These are phyloP conservation scores for Holothuria glaberrima DNA, from an alignment of 35 echinoderm and acorn worm genomes.

Conservation along the genomic window DNA sequence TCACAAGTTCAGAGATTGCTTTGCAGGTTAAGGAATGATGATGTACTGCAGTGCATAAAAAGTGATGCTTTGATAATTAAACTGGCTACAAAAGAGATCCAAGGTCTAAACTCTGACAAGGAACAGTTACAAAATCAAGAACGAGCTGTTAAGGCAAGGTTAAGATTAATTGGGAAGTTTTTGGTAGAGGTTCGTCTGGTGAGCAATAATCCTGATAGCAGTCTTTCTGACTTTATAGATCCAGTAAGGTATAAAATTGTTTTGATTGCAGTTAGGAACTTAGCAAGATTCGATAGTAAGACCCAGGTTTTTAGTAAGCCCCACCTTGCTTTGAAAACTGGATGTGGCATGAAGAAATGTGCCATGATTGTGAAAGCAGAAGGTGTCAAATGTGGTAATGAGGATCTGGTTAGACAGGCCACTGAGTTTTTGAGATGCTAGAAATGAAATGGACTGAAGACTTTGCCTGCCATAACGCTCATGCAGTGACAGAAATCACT, in stretches of 20 bases:
- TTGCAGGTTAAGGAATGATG: background rate
- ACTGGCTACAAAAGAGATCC: background rate
- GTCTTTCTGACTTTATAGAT: too few relatives aligned
- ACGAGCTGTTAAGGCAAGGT: background rate
- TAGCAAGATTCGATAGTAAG: slow-evolving; percentile 64
- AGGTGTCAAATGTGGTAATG: slow-evolving; percentile 54
- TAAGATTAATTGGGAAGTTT: background rate
- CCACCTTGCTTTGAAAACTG: slow-evolving; percentile 66
- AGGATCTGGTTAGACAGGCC: slow-evolving; percentile 3
- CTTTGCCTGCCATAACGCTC: slow-evolving; percentile 8
- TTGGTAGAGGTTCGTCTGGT: background rate
- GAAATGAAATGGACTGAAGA: slow-evolving; percentile 65
- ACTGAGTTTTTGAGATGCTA: slow-evolving; percentile 49
- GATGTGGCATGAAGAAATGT: slow-evolving; percentile 67
- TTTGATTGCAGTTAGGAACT: slow-evolving; percentile 21
- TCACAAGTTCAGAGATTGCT: background rate
- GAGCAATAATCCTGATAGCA: too few relatives aligned
- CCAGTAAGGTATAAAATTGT: too few relatives aligned
- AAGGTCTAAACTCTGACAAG: background rate
- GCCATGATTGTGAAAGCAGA: slow-evolving; percentile 59
- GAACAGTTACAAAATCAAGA: background rate
- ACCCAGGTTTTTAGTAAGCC: slow-evolving; percentile 45
- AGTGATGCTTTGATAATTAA: background rate
- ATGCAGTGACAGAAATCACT: too few relatives aligned
- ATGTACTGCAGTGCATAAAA: background rate